These are phyloP conservation scores for Gibbula magus DNA, from an alignment of 2,888 invertebrate species.

Conservation along the genomic window DNA sequence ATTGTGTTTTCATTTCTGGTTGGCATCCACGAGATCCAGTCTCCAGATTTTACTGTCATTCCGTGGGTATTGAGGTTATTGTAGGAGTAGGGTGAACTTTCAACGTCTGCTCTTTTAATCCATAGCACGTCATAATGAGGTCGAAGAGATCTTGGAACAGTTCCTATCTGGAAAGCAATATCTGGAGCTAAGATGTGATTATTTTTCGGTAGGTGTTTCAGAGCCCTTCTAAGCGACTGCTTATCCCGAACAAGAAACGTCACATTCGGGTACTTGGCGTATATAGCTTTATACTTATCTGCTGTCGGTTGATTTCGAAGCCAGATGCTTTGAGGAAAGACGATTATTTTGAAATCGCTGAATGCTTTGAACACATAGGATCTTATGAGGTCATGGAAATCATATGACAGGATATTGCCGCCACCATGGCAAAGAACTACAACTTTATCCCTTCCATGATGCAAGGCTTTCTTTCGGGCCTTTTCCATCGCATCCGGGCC, in stretches of 20 bases:
- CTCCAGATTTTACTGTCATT: constrained; percentile 18
- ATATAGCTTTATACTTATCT: neutral
- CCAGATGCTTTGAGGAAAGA: constrained; percentile 26
- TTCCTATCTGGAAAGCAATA: constrained; percentile 31
- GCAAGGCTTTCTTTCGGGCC: neutral
- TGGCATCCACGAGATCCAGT: constrained; percentile 37
- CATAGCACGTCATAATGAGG: neutral
- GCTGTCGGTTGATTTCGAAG: neutral
- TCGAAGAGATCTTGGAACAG: neutral
- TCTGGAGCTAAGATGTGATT: constrained; percentile 31
- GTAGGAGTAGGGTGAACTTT: constrained; percentile 29
- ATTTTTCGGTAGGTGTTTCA: neutral
- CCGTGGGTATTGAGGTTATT: constrained; percentile 10
- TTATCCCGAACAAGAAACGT: constrained; percentile 19
- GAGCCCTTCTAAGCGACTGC: neutral
- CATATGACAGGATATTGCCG: constrained; percentile 19
- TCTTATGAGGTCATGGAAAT: neutral
- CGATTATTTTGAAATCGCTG: constrained; percentile 1
- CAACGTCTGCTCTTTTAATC: constrained; percentile 8
- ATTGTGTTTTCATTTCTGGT: constrained; percentile 26
- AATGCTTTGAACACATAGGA: neutral
- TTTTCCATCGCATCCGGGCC: neutral
- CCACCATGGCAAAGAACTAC: constrained; percentile 19
- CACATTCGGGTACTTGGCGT: constrained; percentile 8
- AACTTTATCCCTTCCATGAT: neutral